phyloP scores from a whole-genome alignment of 2,797 vertebrate species.

The Malacoctenus gilli region DNA sequence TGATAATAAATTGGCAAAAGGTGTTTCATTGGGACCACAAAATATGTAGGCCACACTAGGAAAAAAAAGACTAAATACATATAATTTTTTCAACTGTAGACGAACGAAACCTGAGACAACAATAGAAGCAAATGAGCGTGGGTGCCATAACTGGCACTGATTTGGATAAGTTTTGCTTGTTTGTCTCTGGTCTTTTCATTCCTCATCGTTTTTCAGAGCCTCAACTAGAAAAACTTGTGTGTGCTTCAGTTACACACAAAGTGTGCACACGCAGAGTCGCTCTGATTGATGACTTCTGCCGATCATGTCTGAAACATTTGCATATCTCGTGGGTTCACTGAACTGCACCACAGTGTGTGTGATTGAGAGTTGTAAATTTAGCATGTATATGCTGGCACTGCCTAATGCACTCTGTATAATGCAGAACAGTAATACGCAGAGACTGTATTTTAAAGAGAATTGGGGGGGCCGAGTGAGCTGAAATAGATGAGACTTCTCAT shows the following conservation, averaged over 20 bases:
- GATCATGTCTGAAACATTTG: slow-evolving; percentile 1
- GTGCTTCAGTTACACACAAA: neutral
- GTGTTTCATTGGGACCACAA: neutral
- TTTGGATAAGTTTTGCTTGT: slow-evolving; percentile 8
- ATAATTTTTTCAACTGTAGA: slow-evolving; percentile 12
- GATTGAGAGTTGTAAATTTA: slow-evolving; percentile 49
- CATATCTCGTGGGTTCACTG: slow-evolving; percentile 15
- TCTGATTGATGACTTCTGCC: slow-evolving; percentile 11
- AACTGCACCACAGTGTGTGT: slow-evolving; percentile 20
- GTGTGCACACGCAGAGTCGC: neutral
- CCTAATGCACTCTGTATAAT: slow-evolving; percentile 42
- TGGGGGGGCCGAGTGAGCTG: neutral
- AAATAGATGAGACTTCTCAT: slow-evolving; percentile 30
- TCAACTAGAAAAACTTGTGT: neutral
- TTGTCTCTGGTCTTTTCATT: slow-evolving; percentile 2
- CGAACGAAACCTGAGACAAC: slow-evolving; percentile 2
- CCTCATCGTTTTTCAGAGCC: neutral
- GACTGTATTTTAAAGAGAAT: slow-evolving; percentile 36
- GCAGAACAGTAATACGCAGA: slow-evolving; percentile 31
- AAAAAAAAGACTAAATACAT: neutral
- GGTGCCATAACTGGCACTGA: slow-evolving; percentile 12
- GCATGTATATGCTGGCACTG: slow-evolving; percentile 43
- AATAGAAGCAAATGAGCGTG: neutral
- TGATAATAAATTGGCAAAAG: neutral
- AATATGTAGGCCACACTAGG: neutral